A percentile compares a stretch with the other conserved stretches of the same genome.
phyloP scores from a whole-genome alignment of 53 echinoderm and acorn worm genomes.

The Temnopleurus reevesii region DNA sequence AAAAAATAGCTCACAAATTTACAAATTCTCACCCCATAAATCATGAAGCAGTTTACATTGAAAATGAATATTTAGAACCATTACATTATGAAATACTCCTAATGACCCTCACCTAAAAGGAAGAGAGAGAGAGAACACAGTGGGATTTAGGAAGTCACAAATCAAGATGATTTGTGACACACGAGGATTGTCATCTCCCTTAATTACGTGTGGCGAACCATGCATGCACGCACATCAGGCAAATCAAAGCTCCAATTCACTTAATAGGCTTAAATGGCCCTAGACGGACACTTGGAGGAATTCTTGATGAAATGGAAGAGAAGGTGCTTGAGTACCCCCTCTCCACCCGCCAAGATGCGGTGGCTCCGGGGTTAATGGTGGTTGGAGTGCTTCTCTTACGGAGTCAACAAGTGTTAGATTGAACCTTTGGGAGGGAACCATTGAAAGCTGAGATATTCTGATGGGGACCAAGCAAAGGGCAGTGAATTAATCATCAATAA shows the following conservation, averaged over 20 bases:
- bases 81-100: not conserved
- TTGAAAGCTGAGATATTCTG: not conserved
- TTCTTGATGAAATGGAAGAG: slow-evolving; percentile 5
- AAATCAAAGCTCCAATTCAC: slow-evolving; percentile 30
- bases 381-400: slow-evolving; percentile 26
- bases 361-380: slow-evolving; percentile 49
- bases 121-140: too few species aligned
- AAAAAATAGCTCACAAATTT: too few species aligned
- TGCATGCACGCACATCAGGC: not conserved
- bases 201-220: slow-evolving; percentile 18
- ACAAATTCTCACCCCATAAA: too few species aligned
- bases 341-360: not conserved
- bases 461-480: not conserved
- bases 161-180: slow-evolving; percentile 25
- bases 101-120: not conserved
- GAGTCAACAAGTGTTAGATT: slow-evolving; percentile 33
- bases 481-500: not conserved
- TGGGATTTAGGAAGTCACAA: not conserved
- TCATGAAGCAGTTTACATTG: not conserved
- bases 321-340: slow-evolving; percentile 40
- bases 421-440: not conserved
- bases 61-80: not conserved
- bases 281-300: slow-evolving; percentile 4
- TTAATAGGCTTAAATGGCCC: slow-evolving; percentile 34
- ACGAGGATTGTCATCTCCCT: not conserved